Percentiles rank a stretch among this genome's conserved stretches.
Evolutionary conservation across 2,113 vertebrate genomes (phyloP).

Genomic region (Gila orcuttii): DNA sequence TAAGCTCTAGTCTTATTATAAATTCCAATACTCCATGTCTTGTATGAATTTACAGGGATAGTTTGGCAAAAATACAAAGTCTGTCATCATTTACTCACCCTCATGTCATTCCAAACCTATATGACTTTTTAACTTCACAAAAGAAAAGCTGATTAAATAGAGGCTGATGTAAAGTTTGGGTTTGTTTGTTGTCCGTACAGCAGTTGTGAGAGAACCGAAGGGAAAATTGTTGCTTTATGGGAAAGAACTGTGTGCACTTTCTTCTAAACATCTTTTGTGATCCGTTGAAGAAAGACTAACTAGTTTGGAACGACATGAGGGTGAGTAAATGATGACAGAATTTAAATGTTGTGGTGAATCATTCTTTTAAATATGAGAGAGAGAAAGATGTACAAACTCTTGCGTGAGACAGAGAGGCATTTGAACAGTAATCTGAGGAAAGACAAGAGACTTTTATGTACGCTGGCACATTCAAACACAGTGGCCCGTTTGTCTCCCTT

Average conservation of each 20-base stretch:
- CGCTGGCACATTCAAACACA: conserved; percentile 7
- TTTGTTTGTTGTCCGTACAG: too few species aligned
- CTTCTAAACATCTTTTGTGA: not conserved
- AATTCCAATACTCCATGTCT: too few species aligned
- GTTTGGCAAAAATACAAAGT: too few species aligned
- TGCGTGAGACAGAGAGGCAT: conserved; percentile 3
- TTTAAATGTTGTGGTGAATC: not conserved
- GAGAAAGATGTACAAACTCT: not conserved
- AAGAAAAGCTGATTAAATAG: not conserved
- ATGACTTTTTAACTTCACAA: not conserved
- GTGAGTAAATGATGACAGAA: not conserved
- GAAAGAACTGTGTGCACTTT: not conserved
- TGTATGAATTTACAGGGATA: too few species aligned
- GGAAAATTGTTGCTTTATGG: too few species aligned
- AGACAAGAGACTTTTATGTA: conserved; percentile 1
- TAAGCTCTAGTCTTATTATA: not conserved
- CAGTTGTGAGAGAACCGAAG: not conserved
- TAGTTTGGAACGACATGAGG: not conserved
- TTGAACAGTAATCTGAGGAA: conserved; percentile 1
- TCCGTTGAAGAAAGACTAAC: not conserved
- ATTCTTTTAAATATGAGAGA: not conserved
- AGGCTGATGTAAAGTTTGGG: not conserved
- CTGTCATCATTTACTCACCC: too few species aligned
- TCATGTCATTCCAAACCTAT: not conserved
- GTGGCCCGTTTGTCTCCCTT: not conserved